Conservation (phyloP, 2,888 invertebrate species). For the Scaptodrosophila latifasciaeformis region DNA sequence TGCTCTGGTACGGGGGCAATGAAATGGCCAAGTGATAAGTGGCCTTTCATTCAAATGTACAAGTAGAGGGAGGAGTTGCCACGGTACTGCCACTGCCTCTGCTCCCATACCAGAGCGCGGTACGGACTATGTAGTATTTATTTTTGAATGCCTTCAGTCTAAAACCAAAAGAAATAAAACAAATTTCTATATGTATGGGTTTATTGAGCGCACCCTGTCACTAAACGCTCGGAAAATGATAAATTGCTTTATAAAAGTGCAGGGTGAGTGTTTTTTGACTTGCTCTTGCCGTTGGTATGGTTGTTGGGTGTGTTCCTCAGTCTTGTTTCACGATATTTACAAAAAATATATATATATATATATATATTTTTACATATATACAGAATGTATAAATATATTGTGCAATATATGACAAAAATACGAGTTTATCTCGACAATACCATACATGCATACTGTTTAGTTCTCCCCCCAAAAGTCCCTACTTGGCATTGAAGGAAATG, state of each 20-base stretch:
- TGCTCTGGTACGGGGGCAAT: not conserved
- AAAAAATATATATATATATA: conserved; percentile 39
- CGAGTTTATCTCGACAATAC: no score
- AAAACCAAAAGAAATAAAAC: conserved; percentile 13
- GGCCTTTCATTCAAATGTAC: conserved; percentile 62
- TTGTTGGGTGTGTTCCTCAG: conserved; percentile 14
- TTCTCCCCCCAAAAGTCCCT: no score
- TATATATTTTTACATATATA: no score
- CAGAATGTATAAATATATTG: no score
- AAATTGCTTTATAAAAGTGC: conserved; percentile 71
- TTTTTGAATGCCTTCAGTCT: no score
- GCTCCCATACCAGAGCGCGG: no score
- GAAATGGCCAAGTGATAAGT: conserved; percentile 38
- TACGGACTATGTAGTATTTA: no score
- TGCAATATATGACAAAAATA: no score
- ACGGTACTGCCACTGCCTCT: no score
- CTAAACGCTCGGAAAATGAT: conserved; percentile 64
- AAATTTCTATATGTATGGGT: conserved; percentile 20
- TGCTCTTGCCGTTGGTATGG: not conserved
- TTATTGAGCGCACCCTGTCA: conserved; percentile 46
- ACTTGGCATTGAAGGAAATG: no score
- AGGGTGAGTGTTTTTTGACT: conserved; percentile 43
- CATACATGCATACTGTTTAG: no score
- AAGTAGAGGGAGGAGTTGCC: no score
- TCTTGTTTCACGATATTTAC: conserved; percentile 43